A percentile compares a stretch with the other conserved stretches of the same genome.
These are phyloP conservation scores for Gymnoscopelus braueri DNA, from an alignment of 2,797 vertebrate species.

Conservation along the genomic window DNA sequence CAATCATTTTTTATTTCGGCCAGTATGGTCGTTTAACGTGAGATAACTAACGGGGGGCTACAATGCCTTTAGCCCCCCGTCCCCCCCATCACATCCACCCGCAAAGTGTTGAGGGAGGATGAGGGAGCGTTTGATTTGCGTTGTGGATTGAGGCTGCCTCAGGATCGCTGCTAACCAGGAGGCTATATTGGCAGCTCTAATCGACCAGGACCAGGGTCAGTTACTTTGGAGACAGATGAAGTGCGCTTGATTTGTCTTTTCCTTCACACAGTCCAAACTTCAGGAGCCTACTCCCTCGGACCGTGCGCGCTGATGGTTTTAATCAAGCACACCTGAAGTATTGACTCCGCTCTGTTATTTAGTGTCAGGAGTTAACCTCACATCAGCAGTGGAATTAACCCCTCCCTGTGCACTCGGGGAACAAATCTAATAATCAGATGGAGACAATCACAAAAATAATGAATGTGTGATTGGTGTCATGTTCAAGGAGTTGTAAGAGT, in stretches of 20 bases:
- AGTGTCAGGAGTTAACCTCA: background rate
- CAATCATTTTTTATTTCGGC: too few relatives aligned
- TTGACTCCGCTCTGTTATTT: background rate
- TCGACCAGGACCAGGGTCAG: conserved; percentile 3
- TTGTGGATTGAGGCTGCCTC: background rate
- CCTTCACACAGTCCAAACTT: background rate
- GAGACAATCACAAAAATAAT: too few relatives aligned
- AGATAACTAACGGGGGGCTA: too few relatives aligned
- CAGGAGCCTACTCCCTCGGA: background rate
- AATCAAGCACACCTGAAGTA: background rate
- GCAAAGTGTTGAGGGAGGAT: background rate
- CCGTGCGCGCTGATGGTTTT: background rate
- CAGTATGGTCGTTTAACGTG: too few relatives aligned
- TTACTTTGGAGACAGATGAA: background rate
- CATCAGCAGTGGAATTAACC: background rate
- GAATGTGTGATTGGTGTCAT: too few relatives aligned
- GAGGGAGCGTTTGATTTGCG: background rate
- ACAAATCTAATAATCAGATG: background rate
- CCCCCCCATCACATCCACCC: too few relatives aligned
- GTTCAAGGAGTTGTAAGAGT: too few relatives aligned
- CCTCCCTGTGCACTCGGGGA: background rate
- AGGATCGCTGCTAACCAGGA: background rate
- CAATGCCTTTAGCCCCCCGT: too few relatives aligned
- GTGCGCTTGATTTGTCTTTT: background rate
- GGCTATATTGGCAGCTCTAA: background rate